These are phyloP conservation scores for Noturus placidus DNA, from an alignment of 2,113 vertebrate genomes.

Conservation along the genomic window DNA sequence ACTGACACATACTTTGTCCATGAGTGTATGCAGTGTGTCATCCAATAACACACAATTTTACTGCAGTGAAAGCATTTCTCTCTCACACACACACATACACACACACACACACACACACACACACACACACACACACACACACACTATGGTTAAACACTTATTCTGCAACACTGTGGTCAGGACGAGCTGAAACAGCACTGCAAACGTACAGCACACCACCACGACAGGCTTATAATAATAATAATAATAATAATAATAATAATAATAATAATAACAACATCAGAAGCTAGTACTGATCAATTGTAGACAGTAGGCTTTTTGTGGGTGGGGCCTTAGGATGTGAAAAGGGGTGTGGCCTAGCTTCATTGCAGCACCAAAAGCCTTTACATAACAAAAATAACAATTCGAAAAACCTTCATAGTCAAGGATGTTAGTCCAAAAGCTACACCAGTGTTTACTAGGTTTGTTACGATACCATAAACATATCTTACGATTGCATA, in stretches of 20 bases:
- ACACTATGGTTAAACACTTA: not conserved
- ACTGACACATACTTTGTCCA: not conserved
- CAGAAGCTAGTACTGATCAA: not conserved
- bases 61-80: not conserved
- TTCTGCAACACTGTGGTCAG: not conserved
- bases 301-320: not conserved
- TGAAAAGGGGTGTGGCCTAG: not conserved
- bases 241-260: not conserved
- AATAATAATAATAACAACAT: not conserved
- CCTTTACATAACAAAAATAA: not conserved
- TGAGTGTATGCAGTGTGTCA: not conserved
- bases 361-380: not conserved
- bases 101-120: not conserved
- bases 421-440: not conserved
- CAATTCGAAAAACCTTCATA: not conserved
- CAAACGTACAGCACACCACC: not conserved
- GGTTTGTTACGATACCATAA: too few species aligned
- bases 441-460: too few species aligned
- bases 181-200: not conserved
- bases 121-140: not conserved
- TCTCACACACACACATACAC: not conserved
- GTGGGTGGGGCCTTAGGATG: not conserved
- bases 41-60: not conserved
- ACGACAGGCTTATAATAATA: not conserved
- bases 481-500: too few species aligned